Evolutionary conservation across 2,113 vertebrate species (phyloP).

Genomic region (Pygoscelis antarcticus): DNA sequence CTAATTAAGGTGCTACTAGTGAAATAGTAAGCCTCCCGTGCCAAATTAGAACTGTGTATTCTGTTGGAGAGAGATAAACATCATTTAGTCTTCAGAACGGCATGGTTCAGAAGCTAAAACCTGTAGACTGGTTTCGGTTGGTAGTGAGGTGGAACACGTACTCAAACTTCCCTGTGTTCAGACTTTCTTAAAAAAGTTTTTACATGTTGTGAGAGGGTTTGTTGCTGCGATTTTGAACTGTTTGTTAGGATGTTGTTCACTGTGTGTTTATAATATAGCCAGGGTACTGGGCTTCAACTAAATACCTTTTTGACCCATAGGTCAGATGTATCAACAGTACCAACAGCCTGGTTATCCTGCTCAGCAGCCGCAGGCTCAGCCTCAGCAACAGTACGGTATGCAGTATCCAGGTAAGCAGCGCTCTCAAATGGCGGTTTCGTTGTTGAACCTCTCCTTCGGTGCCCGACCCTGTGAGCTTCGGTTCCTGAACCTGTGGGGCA

Average conservation of each 20-base stretch:
- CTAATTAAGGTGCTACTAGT: background rate
- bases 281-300: background rate
- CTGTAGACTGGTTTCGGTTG: background rate
- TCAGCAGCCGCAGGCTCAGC: conserved; percentile 82
- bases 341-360: conserved; percentile 89
- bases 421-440: background rate
- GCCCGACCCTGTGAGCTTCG: rapidly evolving
- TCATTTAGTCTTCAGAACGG: background rate
- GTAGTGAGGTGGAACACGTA: background rate
- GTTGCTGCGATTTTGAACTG: background rate
- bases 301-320: conserved; percentile 66
- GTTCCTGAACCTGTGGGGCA: background rate
- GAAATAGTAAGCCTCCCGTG: rapidly evolving
- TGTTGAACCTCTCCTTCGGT: background rate
- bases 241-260: background rate
- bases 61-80: background rate
- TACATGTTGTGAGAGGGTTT: background rate
- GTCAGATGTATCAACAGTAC: conserved; percentile 97
- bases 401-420: conserved; percentile 92
- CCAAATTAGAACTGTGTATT: background rate
- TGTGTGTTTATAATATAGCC: background rate
- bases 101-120: background rate
- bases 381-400: conserved; percentile 89
- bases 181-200: background rate
- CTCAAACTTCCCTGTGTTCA: background rate